A percentile compares a stretch with the other conserved stretches of the same genome.
Conservation (phyloP, 2,113 vertebrate species). For the Neodon shergylaensis region DNA sequence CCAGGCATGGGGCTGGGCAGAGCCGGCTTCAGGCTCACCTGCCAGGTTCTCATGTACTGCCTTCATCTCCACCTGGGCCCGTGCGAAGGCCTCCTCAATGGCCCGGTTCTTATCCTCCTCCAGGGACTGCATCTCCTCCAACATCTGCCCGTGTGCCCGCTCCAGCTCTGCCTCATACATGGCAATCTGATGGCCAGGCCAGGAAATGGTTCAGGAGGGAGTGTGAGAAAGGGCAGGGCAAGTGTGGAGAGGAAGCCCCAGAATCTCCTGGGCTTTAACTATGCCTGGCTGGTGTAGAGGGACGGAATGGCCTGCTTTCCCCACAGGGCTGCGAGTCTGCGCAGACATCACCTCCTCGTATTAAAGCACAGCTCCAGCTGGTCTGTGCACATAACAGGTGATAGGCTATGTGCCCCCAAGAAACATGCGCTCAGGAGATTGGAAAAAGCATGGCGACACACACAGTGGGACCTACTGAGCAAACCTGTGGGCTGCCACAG, state of each 20-base stretch:
- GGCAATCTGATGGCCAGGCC: conserved; percentile 86
- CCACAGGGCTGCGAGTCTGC: rapidly evolving
- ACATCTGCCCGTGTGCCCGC: conserved; percentile 92
- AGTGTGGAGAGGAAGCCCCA: rapidly evolving
- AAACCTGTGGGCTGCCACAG: neutral
- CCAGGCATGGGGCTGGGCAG: rapidly evolving
- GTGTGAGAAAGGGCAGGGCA: rapidly evolving
- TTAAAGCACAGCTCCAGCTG: neutral
- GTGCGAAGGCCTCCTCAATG: conserved; percentile 94
- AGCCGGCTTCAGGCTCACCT: conserved; percentile 81
- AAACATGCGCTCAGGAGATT: neutral
- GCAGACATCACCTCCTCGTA: neutral
- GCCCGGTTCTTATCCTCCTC: conserved; percentile 97
- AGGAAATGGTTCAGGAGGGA: neutral
- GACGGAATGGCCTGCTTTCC: neutral
- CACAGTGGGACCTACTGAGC: neutral
- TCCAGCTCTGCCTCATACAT: conserved; percentile 95
- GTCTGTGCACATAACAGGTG: neutral
- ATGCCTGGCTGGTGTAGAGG: neutral
- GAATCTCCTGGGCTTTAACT: rapidly evolving
- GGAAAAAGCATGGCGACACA: too few species aligned
- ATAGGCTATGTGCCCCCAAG: neutral
- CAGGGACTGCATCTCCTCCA: conserved; percentile 94
- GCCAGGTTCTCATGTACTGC: conserved; percentile 97
- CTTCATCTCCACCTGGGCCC: conserved; percentile 97